Evolutionary conservation across 2,888 invertebrate genomes (phyloP), one percentile per base, ranked within the genome.

Genomic region (Eustalomyia histrio): DNA sequence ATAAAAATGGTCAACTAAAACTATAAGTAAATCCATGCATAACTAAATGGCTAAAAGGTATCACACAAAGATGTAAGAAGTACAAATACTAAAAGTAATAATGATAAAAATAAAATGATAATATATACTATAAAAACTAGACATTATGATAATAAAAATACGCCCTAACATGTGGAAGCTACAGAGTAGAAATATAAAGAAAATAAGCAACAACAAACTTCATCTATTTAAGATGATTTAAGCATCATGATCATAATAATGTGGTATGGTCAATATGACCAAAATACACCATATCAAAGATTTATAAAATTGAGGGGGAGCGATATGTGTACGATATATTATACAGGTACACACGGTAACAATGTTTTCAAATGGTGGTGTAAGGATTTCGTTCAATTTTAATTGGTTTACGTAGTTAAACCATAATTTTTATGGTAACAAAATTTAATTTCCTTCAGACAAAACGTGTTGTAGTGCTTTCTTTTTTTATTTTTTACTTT

Each of bases 371-470:
- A 7, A 6, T 29, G 64, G n/a, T 14, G 10, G 12, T 50, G 43
- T 55, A 50, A 75, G 35, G 61, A 75, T 81, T 73, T 78, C 74
- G 60, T 78, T 55, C 67, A 78, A 81, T 75, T 81, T 81, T 81
- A 81, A 81, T 81, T 81, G 81, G 81, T 78, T 81, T 81, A 78
- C 81, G 78, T 81, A 81, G 69, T 81, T 78, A 78, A 78, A 81
- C 78, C 81, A 81, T 81, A 78, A 78, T 81, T 81, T 81, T 75
- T 71, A 78, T 74, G 55, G 61, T 61, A 29, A 57, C 53, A 43
- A 35, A 21, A 39, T 21, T 47, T 52, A 33, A 43, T 71, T 78
- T 65, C 47, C 21, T 67, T 67, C 57, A 14, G 50, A 55, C 65
- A 35, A 71, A 57, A 67, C 67, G 72, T 72, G 67, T 68, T 67